Percentiles rank a stretch among this genome's conserved stretches.
Evolutionary conservation across 2,888 invertebrate species (phyloP).

Genomic region (Eilema griseolum): DNA sequence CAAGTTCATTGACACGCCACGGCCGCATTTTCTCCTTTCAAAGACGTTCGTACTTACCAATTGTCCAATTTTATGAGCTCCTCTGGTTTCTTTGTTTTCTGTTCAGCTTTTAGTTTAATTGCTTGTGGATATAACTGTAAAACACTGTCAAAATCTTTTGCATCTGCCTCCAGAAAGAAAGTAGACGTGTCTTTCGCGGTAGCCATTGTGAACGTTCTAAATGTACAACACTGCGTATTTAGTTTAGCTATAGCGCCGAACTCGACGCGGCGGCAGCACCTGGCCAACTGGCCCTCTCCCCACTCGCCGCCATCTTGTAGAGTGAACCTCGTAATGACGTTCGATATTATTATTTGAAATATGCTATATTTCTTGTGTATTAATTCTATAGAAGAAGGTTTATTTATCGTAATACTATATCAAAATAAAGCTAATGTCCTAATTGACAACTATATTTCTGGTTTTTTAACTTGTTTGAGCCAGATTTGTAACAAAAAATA

Average conservation of each 20-base stretch:
- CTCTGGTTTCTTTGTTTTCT: slow-evolving; percentile 96
- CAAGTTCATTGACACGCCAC: slow-evolving; percentile 88
- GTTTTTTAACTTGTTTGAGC: slow-evolving; percentile 43
- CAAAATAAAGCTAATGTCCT: slow-evolving; percentile 30
- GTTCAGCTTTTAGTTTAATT: slow-evolving; percentile 95
- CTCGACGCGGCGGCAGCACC: slow-evolving; percentile 88
- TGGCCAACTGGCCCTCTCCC: slow-evolving; percentile 87
- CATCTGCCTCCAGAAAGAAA: slow-evolving; percentile 97
- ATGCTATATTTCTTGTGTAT: slow-evolving; percentile 63
- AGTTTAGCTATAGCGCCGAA: slow-evolving; percentile 87
- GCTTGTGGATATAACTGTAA: slow-evolving; percentile 97
- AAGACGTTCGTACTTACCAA: slow-evolving; percentile 92
- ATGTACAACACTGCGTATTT: slow-evolving; percentile 87
- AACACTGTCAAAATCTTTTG: slow-evolving; percentile 95
- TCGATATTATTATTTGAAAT: slow-evolving; percentile 82
- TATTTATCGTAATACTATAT: slow-evolving; percentile 40
- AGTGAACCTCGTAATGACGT: slow-evolving; percentile 82
- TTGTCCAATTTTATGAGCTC: slow-evolving; percentile 98
- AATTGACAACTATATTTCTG: slow-evolving; percentile 32
- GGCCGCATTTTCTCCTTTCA: slow-evolving; percentile 87
- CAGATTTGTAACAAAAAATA: slow-evolving; percentile 72
- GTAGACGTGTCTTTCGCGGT: slow-evolving; percentile 96
- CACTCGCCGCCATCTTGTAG: slow-evolving; percentile 86
- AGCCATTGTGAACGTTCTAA: slow-evolving; percentile 91
- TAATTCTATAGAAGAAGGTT: slow-evolving; percentile 48